Evolutionary conservation across 1,140 invertebrate genomes (phyloP), one percentile per base, ranked within the genome.

Genomic region (Bradynema listronoti): DNA sequence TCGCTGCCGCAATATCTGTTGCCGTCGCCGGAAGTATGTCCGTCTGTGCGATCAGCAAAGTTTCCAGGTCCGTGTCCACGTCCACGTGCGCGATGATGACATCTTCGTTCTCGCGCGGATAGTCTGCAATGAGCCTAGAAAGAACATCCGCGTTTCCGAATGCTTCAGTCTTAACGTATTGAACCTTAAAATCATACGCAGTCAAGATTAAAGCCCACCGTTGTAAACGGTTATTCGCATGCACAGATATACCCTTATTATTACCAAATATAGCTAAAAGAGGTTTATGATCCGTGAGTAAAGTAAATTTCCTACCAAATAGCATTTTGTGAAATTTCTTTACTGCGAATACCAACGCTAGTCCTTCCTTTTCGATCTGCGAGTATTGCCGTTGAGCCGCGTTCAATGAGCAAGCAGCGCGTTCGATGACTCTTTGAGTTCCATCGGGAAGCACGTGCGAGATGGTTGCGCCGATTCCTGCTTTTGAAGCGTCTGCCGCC

Each of bases 341-440:
- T 25, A 55, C 53, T 25, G 53, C 53, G 53, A 56, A 55, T 6
- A 55, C 14, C 30, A 55, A 55, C 24, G 22, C 53, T 59, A 55
- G 56, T 3, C 53, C 53, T 75, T 85, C 83, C 65, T 79, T 82
- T 32, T 85, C 81, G 27, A 83, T 80, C 58, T 81, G 79, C 6
- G 77, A 58, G 50, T 84, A 83, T 51, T 79, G 82, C 64, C 72
- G 63, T 65, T 84, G 79, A 5, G 80, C 65, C 30, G 67, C 41
- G n/a, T 67, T 71, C 32, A 84, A 66, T 0, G 75, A 73, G 46
- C 78, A 63, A 7, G 82, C 83, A 11, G 75, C 80, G 69, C 72
- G 69, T 34, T 51, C 53, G 25, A 83, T 77, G 2, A 81, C 80
- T 61, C 62, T 60, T 65, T 82, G 79, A 1, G 34, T 34, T 14